Base-by-base conservation (phyloP, 2,888 invertebrate genomes). In the Tupiocoris notatus region DNA sequence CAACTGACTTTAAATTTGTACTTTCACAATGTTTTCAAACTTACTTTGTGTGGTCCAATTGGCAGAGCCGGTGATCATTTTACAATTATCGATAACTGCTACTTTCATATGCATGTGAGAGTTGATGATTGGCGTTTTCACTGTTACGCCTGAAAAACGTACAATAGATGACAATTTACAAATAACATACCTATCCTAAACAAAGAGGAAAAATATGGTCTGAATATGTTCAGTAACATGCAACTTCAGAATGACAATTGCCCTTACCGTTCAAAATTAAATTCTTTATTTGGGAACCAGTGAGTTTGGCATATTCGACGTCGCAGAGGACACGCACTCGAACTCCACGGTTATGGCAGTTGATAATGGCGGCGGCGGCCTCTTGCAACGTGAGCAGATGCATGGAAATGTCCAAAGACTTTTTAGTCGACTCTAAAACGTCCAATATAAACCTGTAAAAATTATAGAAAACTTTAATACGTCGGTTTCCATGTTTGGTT, bases 101-200 rank as follows among this genome's bases (percentile, higher is more conserved):
- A 91, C 92, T 82, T 94, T 94, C 82, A 93, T 91, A 81, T 94
- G 93, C 92, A 94, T 92, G 74, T 90, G 83, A 80, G 85, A 87
- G 0, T 87, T 84, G 0, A 85, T 84, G 16, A 88, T 88, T 84
- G 84, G 82, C 81, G 85, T 84, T 77, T 83, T 83, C 74, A 86
- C 63, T 17, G 56, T 56, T 12, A 77, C 54, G 12, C 76, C 76
- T 78, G 54, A 25, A 75, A 78, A 18, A 9, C n/a, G n/a, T n/a
- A n/a, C n/a, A n/a, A n/a, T n/a, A n/a, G n/a, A n/a, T n/a, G n/a
- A n/a, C n/a, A n/a, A n/a, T n/a, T n/a, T n/a, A n/a, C n/a, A n/a
- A n/a, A n/a, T n/a, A n/a, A n/a, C n/a, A n/a, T n/a, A n/a, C n/a
- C n/a, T n/a, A n/a, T n/a, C n/a, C n/a, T n/a, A n/a, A n/a, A n/a